A percentile compares a stretch with the other conserved stretches of the same genome.
These are phyloP conservation scores for Malurus splendens DNA, from an alignment of 2,797 vertebrate genomes.

Conservation along the genomic window DNA sequence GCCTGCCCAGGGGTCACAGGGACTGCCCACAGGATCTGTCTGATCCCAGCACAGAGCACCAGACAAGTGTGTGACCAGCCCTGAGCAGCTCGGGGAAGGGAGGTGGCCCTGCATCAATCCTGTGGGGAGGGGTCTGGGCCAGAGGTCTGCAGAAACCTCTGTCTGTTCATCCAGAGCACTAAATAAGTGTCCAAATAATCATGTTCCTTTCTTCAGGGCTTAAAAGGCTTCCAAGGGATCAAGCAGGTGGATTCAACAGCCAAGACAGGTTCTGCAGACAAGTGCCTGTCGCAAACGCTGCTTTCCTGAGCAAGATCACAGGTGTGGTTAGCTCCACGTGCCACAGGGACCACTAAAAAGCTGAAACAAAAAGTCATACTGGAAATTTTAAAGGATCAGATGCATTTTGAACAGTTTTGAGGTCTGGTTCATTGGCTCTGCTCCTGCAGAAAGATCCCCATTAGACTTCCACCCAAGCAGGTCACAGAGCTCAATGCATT, in stretches of 20 bases:
- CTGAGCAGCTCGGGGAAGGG: neutral
- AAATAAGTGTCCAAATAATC: neutral
- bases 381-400: neutral
- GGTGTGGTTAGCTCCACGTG: neutral
- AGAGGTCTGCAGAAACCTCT: neutral
- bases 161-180: neutral
- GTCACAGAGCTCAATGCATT: neutral
- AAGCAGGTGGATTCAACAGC: neutral
- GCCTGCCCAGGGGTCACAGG: neutral
- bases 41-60: neutral
- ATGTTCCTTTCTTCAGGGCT: neutral
- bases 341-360: neutral
- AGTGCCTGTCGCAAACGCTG: neutral
- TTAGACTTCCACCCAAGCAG: neutral
- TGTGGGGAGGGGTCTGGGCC: neutral
- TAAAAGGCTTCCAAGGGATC: neutral
- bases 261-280: neutral
- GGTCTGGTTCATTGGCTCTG: neutral
- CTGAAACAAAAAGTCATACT: neutral
- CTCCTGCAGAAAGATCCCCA: neutral
- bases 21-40: too few relatives aligned
- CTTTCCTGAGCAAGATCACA: neutral
- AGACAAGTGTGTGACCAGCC: accelerated
- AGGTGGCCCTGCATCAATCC: neutral
- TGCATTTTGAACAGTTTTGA: neutral